Base-by-base conservation (phyloP, 2,888 invertebrate species). In the Eupeodes luniger region DNA sequence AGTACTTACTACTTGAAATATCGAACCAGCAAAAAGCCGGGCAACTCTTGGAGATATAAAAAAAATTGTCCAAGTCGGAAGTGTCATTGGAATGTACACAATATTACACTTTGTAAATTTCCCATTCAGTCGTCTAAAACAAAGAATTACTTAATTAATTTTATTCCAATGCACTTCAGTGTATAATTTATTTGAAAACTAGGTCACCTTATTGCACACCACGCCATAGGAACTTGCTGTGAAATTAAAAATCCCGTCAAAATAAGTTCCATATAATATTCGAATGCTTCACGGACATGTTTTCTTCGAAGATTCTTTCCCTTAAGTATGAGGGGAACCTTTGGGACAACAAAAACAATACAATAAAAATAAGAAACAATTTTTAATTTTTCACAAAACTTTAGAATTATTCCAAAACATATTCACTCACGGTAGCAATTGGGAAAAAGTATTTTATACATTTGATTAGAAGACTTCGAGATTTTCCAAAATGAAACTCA, bases 1-100 rank as follows among this genome's bases (percentile, higher is more conserved):
- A 7, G 40, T 59, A 90, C 92, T 91, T 89, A 92, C 92, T 69
- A 90, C 89, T 90, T 92, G 92, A 79, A 91, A 91, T 9, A 91
- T 74, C 1, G 89, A 90, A 10, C 91, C 90, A 55, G 91, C 89
- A 70, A 90, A 91, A 3, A 92, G 44, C 3, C 90, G 89, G 53
- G 86, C 89, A 0, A 91, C 90, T 4, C 90, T 90, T 0, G 70
- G 16, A 36, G 90, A 85, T 0, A 90, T 53, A 7, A 89, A 6
- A 1, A 90, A 76, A 27, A 89, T 83, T 27, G 69, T 80, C 84
- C 47, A 88, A 69, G 14, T 86, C 70, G 27, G 90, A 6, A 92
- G 0, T 1, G 90, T 4, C 9, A 90, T 44, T 0, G 92, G 92
- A n/a, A 91, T 1, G 74, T 89, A 90, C 0, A 89, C 0, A 14